Evolutionary conservation across 2,113 vertebrate species (phyloP), one percentile per base, ranked within the genome.

Genomic region (Phaethon lepturus): DNA sequence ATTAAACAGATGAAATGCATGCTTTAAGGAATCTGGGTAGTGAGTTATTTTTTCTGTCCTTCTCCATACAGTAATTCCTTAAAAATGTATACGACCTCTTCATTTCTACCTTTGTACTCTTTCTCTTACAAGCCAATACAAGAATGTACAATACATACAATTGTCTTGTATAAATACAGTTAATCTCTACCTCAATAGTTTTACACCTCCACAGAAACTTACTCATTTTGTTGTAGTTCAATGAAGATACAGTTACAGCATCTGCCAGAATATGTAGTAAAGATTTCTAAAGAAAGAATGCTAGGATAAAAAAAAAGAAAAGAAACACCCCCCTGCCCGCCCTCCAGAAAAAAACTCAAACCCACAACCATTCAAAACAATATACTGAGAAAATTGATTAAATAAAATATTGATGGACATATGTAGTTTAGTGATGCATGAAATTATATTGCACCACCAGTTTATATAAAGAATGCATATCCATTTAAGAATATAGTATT

Each of bases 291-390:
- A 53, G 15, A 72, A 73, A 53, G 49, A 42, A 22, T 44, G 5
- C 4, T 67, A 35, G 2, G 4, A 42, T 35, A 11, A 2, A 64
- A 6, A 71, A 47, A 29, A 38, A 71, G 2, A 26, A 45, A 64
- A 66, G 2, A 24, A 3, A 3, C 5, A 24, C 1, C 12, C 2
- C 5, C 11, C 0, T 14, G 28, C 25, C 8, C 17, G 10, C 6
- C 2, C 1, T 4, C 5, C 4, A 10, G 22, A 3, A 19, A 69
- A 9, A 63, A 44, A 10, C 11, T 0, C 14, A 18, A 50, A 12
- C 9, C 5, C 9, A 42, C 42, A 73, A 18, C 1, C 1, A 26
- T 49, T 77, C 4, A 25, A 86, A 90, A 56, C 4, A 17, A 50
- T 15, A 2, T 16, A 45, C 15, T 53, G 17, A 66, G 42, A 72